Percentiles rank a stretch among this genome's conserved stretches.
Evolutionary conservation across 30 jellyfish, hydroid and myxozoan species (phyloP).

Genomic region (Turritopsis dohrnii): DNA sequence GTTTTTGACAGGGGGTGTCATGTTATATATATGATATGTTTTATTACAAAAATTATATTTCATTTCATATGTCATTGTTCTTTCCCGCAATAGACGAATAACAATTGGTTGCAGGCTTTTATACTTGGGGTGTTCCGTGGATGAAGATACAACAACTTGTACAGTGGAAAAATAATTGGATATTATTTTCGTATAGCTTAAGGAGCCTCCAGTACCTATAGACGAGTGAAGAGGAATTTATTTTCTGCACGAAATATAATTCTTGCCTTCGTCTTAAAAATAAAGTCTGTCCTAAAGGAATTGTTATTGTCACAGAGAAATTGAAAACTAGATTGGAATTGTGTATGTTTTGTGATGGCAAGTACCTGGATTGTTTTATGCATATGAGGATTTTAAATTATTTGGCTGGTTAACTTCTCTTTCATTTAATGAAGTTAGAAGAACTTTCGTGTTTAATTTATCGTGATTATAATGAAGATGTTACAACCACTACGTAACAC

Average conservation of each 20-base stretch:
- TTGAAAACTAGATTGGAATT: not conserved
- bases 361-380: not conserved
- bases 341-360: not conserved
- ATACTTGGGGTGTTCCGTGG: not conserved
- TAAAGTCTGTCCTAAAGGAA: too few species aligned
- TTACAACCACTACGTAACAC: not conserved
- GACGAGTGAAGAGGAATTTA: not conserved
- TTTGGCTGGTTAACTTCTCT: too few species aligned
- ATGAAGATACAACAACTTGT: not conserved
- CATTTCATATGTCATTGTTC: not conserved
- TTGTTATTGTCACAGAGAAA: not conserved
- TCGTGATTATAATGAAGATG: not conserved
- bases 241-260: not conserved
- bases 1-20: not conserved
- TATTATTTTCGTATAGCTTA: too few species aligned
- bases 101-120: not conserved
- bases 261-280: not conserved
- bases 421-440: not conserved
- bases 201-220: not conserved
- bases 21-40: not conserved
- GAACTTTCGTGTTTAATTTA: not conserved
- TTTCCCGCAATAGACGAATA: not conserved
- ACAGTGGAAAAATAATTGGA: not conserved
- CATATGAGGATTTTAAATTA: not conserved
- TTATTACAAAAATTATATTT: not conserved